A percentile compares a stretch with the other conserved stretches of the same genome.
Conservation (phyloP, 2,113 vertebrate genomes). For the Pogonocichla stellata region DNA sequence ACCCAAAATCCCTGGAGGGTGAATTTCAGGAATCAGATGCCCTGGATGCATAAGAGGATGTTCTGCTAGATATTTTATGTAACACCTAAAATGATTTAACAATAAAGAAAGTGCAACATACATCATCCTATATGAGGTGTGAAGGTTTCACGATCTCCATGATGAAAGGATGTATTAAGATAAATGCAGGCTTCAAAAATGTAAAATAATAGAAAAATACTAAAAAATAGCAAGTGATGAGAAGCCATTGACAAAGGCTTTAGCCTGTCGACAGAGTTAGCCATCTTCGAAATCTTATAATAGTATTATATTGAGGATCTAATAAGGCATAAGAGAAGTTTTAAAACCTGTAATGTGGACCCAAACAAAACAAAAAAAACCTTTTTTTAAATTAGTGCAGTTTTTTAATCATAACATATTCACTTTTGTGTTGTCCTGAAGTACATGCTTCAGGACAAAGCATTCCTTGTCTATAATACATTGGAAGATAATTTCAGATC, state of each 20-base stretch:
- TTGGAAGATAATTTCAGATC: neutral
- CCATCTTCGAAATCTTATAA: neutral
- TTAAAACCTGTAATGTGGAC: neutral
- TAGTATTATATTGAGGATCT: neutral
- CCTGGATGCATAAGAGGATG: neutral
- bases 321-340: neutral
- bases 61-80: neutral
- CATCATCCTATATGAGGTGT: neutral
- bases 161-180: neutral
- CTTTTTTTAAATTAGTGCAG: neutral
- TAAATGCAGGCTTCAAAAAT: neutral
- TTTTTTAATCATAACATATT: neutral
- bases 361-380: neutral
- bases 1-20: neutral
- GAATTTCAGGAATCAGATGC: neutral
- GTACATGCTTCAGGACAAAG: neutral
- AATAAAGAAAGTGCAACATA: neutral
- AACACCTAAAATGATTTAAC: neutral
- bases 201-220: neutral
- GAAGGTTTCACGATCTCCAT: neutral
- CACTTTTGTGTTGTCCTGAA: neutral
- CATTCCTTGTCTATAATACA: neutral
- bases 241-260: neutral
- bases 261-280: neutral
- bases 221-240: neutral